Conservation (phyloP, 1,140 invertebrate genomes). For the Hesperophylax magnus region DNA sequence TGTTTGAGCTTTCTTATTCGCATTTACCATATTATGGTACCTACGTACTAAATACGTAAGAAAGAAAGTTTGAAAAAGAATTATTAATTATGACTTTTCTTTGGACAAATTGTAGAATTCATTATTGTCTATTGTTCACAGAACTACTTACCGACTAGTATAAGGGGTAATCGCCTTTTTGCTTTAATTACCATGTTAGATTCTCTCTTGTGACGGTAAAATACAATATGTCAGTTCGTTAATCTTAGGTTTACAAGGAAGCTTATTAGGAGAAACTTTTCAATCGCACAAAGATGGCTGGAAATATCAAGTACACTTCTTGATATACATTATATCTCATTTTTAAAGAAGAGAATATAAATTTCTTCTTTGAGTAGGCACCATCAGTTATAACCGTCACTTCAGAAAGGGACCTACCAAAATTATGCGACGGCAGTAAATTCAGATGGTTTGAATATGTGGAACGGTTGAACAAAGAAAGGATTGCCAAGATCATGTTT, state of each 20-base stretch:
- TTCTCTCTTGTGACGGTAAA: not conserved
- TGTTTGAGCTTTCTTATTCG: too few relatives aligned
- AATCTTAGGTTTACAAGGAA: conserved; percentile 15
- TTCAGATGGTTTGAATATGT: not conserved
- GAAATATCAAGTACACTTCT: not conserved
- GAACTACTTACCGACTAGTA: too few relatives aligned
- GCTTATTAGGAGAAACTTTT: conserved; percentile 35
- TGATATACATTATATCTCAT: not conserved
- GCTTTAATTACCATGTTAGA: not conserved
- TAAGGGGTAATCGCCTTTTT: too few relatives aligned
- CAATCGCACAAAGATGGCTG: conserved; percentile 28
- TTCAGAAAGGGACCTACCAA: not conserved
- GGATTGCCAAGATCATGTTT: too few relatives aligned
- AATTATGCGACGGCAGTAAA: not conserved
- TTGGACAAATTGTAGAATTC: too few relatives aligned
- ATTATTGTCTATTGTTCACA: too few relatives aligned
- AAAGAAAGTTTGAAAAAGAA: too few relatives aligned
- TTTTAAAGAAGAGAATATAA: not conserved
- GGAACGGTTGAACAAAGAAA: too few relatives aligned
- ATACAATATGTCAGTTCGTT: not conserved
- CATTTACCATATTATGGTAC: too few relatives aligned
- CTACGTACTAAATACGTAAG: too few relatives aligned
- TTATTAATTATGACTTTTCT: too few relatives aligned
- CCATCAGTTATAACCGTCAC: not conserved
- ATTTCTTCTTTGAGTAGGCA: not conserved